Evolutionary conservation across 2,888 invertebrate species (phyloP).

Genomic region (Rhagonycha fulva): DNA sequence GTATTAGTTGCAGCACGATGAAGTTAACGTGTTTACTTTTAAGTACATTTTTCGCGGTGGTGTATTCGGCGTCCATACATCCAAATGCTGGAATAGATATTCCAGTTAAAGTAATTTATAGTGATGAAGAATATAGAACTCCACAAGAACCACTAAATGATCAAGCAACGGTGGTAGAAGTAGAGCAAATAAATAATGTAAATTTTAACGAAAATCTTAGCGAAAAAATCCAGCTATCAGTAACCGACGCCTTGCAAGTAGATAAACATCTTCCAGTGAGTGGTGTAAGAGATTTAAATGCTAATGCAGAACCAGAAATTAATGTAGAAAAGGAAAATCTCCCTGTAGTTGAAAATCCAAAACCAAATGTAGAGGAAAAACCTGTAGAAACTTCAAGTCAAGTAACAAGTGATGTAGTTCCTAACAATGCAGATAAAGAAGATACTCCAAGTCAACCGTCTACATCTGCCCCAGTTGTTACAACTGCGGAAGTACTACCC

Average conservation of each 20-base stretch:
- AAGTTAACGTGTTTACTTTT: conserved; percentile 42
- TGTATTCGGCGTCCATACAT: conserved; percentile 36
- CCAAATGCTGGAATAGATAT: conserved; percentile 18
- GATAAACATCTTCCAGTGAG: conserved; percentile 24
- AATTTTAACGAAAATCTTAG: conserved; percentile 36
- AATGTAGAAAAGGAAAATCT: neutral
- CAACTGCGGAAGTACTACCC: conserved; percentile 13
- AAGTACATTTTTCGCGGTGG: conserved; percentile 38
- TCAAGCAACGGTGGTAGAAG: neutral
- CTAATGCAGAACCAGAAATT: neutral
- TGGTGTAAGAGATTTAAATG: neutral
- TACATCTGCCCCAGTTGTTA: neutral
- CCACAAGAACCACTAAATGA: conserved; percentile 1
- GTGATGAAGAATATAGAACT: conserved; percentile 5
- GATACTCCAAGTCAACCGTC: neutral
- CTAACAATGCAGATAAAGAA: neutral
- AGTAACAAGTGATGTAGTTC: neutral
- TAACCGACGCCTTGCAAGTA: conserved; percentile 32
- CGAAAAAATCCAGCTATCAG: conserved; percentile 43
- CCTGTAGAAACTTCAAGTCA: neutral
- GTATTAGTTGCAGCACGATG: conserved; percentile 43
- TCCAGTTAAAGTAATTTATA: conserved; percentile 32
- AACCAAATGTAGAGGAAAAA: neutral
- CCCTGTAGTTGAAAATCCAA: neutral
- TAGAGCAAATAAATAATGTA: neutral